A percentile compares a stretch with the other conserved stretches of the same genome.
These are phyloP conservation scores for Pyxicephalus adspersus DNA, from an alignment of 2,113 vertebrate genomes.

Conservation along the genomic window DNA sequence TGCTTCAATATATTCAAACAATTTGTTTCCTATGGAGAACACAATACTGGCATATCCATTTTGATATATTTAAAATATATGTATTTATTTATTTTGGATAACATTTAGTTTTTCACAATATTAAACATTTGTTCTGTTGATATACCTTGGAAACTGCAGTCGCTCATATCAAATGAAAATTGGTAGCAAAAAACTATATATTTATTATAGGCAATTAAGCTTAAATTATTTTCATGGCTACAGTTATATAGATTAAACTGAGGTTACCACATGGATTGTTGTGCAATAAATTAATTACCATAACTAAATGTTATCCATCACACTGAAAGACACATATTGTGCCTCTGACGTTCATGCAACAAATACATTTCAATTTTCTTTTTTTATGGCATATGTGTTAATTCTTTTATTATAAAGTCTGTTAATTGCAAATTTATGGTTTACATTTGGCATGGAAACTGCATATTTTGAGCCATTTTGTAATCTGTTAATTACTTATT, in stretches of 20 bases:
- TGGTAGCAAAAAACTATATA: too few relatives aligned
- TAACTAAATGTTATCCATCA: constrained; percentile 28
- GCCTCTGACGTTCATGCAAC: not conserved
- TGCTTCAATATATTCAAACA: too few relatives aligned
- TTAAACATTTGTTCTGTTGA: too few relatives aligned
- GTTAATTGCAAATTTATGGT: constrained; percentile 75
- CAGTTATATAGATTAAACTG: not conserved
- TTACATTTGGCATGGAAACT: constrained; percentile 73
- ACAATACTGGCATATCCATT: too few relatives aligned
- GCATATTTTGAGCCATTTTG: constrained; percentile 73
- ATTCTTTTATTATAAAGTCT: constrained; percentile 60
- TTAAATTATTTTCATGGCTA: too few relatives aligned
- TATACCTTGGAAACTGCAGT: too few relatives aligned
- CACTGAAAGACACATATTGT: not conserved
- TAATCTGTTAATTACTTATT: constrained; percentile 86
- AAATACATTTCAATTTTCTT: constrained; percentile 16
- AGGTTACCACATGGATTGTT: not conserved
- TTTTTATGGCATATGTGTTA: constrained; percentile 15
- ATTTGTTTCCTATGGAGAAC: too few relatives aligned
- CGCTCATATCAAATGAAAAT: too few relatives aligned
- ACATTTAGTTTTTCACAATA: too few relatives aligned
- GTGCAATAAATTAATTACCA: constrained; percentile 21
- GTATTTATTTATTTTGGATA: too few relatives aligned
- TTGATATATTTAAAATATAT: too few relatives aligned
- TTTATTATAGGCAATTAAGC: too few relatives aligned